These are phyloP conservation scores for Sarcophaga rosellei DNA, from an alignment of 2,888 invertebrate species.

Conservation along the genomic window DNA sequence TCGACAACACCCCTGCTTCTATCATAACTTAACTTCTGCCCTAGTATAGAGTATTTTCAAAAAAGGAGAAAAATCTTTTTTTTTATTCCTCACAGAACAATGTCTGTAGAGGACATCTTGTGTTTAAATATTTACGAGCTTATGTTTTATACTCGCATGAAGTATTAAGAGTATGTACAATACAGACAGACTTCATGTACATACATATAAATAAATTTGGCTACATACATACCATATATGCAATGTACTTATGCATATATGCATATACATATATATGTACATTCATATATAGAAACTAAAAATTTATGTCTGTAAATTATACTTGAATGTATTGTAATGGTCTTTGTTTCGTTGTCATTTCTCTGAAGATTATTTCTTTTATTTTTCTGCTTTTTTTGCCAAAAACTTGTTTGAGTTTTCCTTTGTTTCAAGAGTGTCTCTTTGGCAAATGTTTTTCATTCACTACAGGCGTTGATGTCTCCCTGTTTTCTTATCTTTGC, in stretches of 20 bases:
- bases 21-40: neutral
- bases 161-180: constrained; percentile 4
- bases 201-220: neutral
- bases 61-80: neutral
- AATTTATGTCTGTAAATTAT: constrained; percentile 2
- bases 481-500: constrained; percentile 17
- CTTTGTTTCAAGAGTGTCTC: constrained; percentile 29
- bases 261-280: neutral
- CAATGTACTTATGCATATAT: neutral
- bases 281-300: neutral
- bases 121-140: constrained; percentile 63
- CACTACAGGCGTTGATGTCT: constrained; percentile 38
- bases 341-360: constrained; percentile 35
- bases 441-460: constrained; percentile 17
- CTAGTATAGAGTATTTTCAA: neutral
- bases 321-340: constrained; percentile 35
- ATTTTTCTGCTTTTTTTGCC: constrained; percentile 4
- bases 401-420: neutral
- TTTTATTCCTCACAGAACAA: constrained; percentile 23
- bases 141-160: constrained; percentile 27
- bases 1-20: no score
- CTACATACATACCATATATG: no score
- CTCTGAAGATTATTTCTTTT: neutral
- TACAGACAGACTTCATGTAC: neutral
- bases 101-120: constrained; percentile 63